Conservation (phyloP, 2,888 invertebrate genomes). For the Omphaloscelis lunosa region DNA sequence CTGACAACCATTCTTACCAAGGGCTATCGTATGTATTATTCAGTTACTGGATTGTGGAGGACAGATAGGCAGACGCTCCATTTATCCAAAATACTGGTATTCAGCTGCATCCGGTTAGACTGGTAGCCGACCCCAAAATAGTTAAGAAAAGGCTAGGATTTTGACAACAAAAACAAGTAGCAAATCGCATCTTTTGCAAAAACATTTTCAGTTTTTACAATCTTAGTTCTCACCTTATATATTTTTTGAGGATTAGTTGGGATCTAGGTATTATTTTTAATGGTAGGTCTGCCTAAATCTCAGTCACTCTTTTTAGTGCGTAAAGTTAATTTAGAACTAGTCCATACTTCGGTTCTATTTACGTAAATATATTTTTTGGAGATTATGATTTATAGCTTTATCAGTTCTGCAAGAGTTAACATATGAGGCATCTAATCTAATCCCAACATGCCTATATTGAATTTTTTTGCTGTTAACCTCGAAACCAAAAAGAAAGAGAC, state of each 20-base stretch:
- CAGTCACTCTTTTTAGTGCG: neutral
- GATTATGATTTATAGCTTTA: slow-evolving; percentile 16
- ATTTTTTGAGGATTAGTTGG: neutral
- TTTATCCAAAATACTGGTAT: too few species aligned
- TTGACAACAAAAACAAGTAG: neutral
- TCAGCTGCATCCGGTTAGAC: too few species aligned
- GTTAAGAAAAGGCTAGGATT: too few species aligned
- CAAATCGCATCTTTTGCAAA: neutral
- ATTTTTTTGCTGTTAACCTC: slow-evolving; percentile 38
- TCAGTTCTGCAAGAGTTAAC: slow-evolving; percentile 44
- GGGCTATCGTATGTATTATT: too few species aligned
- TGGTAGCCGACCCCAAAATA: too few species aligned
- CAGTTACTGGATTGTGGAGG: too few species aligned
- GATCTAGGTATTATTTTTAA: neutral
- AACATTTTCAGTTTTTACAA: neutral
- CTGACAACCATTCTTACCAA: too few species aligned
- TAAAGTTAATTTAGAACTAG: neutral
- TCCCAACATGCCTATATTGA: slow-evolving; percentile 17
- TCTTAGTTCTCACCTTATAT: neutral
- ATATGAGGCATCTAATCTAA: slow-evolving; percentile 47
- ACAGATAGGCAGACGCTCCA: too few species aligned
- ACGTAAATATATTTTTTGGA: slow-evolving; percentile 10
- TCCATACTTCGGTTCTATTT: neutral
- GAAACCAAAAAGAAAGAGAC: slow-evolving; percentile 17
- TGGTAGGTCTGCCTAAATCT: neutral